A percentile compares a stretch with the other conserved stretches of the same genome.
Conservation (phyloP, 2,888 invertebrate species). For the Zygothrica quintamaculata region DNA sequence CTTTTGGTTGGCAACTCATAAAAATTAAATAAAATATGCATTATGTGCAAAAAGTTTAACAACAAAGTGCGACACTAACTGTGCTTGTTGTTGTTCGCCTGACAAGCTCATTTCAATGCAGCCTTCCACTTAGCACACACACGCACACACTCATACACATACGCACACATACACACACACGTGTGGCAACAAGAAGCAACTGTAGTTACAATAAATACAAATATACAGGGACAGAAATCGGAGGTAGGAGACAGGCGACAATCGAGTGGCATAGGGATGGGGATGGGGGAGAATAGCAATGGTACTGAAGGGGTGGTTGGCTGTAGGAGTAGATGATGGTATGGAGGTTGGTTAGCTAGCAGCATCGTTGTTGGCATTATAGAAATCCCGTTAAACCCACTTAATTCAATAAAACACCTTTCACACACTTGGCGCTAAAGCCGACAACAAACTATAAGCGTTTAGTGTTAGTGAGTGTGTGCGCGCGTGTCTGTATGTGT, state of each 20-base stretch:
- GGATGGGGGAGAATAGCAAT: neutral
- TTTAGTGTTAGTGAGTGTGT: conserved; percentile 42
- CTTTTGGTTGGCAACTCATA: conserved; percentile 63
- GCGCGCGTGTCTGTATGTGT: conserved; percentile 10
- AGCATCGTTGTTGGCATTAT: conserved; percentile 66
- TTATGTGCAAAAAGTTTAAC: conserved; percentile 69
- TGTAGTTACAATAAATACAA: conserved; percentile 76
- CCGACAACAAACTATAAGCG: conserved; percentile 77
- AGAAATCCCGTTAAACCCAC: conserved; percentile 80
- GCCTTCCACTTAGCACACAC: conserved; percentile 21
- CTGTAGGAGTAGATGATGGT: neutral
- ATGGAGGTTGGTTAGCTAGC: neutral
- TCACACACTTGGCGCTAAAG: conserved; percentile 79
- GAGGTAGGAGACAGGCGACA: conserved; percentile 1
- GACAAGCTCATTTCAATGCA: conserved; percentile 56
- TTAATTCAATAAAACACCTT: conserved; percentile 80
- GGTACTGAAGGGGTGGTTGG: neutral
- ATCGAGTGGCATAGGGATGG: neutral
- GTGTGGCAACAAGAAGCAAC: conserved; percentile 34
- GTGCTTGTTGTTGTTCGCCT: conserved; percentile 23
- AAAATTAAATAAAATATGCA: conserved; percentile 80
- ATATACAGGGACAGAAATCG: conserved; percentile 58
- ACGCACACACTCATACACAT: neutral
- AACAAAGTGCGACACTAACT: conserved; percentile 56
- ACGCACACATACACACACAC: conserved; percentile 3